Evolutionary conservation across 2,797 vertebrate genomes (phyloP).

Genomic region (Spinus pinus): DNA sequence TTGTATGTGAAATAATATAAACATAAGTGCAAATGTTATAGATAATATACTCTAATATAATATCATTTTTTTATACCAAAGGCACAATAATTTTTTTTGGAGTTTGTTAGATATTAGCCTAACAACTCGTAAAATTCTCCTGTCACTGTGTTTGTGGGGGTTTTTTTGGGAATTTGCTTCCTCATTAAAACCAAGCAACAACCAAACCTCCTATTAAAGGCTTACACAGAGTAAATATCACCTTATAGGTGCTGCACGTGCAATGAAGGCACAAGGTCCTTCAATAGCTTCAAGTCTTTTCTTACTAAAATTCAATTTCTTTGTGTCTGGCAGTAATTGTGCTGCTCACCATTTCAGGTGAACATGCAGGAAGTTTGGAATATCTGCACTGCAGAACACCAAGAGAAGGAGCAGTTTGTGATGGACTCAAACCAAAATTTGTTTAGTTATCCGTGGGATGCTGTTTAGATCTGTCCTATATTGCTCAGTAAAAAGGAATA

Average conservation of each 20-base stretch:
- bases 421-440: neutral
- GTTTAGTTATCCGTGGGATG: neutral
- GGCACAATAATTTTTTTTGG: neutral
- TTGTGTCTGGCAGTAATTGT: neutral
- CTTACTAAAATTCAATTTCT: neutral
- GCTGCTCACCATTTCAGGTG: neutral
- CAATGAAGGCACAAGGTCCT: neutral
- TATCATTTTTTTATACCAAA: neutral
- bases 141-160: accelerated
- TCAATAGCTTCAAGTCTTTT: neutral
- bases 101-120: neutral
- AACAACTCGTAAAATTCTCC: neutral
- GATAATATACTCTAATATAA: neutral
- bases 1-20: neutral
- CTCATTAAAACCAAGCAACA: neutral
- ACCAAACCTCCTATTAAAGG: neutral
- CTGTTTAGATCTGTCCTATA: neutral
- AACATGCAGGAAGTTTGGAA: neutral
- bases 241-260: accelerated
- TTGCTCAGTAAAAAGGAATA: neutral
- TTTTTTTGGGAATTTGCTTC: neutral
- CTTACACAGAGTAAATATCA: neutral
- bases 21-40: neutral
- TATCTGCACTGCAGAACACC: neutral
- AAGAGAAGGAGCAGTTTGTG: neutral